A percentile compares a stretch with the other conserved stretches of the same genome.
These are phyloP conservation scores for Halcyon smyrnensis DNA, from an alignment of 2,797 vertebrate species.

Conservation along the genomic window DNA sequence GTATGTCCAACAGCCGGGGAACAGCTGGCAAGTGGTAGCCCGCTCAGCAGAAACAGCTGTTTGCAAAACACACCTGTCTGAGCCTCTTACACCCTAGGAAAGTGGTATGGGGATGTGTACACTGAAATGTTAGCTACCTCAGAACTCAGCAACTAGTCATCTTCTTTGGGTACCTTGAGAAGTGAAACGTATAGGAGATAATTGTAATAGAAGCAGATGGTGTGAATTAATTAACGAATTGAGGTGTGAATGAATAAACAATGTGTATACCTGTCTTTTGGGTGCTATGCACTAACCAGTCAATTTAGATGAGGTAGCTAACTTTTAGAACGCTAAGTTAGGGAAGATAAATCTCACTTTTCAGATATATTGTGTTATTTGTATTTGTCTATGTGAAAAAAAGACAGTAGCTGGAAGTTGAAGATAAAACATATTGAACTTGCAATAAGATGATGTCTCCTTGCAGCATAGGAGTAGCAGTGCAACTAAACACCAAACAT, in stretches of 20 bases:
- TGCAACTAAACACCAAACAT: not conserved
- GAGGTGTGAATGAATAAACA: not conserved
- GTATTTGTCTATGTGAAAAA: not conserved
- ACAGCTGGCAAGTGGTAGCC: not conserved
- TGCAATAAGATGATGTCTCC: not conserved
- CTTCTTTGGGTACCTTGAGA: not conserved
- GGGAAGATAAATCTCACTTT: not conserved
- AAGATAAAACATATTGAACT: not conserved
- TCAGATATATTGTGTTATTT: not conserved
- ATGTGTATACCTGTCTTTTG: not conserved
- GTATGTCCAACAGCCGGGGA: not conserved
- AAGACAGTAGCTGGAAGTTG: not conserved
- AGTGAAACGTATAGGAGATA: not conserved
- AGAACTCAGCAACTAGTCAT: not conserved
- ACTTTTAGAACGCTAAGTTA: not conserved
- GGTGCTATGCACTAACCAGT: not conserved
- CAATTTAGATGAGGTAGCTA: not conserved
- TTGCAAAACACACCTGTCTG: not conserved
- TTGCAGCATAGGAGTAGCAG: not conserved
- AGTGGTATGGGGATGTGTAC: fast-evolving
- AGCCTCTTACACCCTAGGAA: fast-evolving
- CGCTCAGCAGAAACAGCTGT: not conserved
- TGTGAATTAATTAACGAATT: not conserved
- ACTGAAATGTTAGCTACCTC: not conserved
- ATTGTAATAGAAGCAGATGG: not conserved